These are phyloP conservation scores for Origma solitaria DNA, from an alignment of 2,113 vertebrate genomes.

Conservation along the genomic window DNA sequence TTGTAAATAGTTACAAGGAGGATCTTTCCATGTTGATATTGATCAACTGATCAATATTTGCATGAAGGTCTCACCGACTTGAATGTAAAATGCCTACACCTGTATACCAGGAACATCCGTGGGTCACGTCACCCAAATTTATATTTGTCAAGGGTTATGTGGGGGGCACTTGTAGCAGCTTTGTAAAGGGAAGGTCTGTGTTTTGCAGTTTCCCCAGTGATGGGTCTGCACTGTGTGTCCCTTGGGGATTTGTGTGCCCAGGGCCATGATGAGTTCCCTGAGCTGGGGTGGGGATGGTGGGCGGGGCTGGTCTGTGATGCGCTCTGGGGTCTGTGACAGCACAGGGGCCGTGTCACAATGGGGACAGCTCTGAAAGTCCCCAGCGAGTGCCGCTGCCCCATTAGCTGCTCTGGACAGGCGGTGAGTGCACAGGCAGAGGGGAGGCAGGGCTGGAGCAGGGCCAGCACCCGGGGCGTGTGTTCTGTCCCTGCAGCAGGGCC, in stretches of 20 bases:
- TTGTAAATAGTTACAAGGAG: neutral
- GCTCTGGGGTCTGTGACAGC: neutral
- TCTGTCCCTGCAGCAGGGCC: neutral
- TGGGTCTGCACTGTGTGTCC: no score
- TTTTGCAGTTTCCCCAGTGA: no score
- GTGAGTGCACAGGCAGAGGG: neutral
- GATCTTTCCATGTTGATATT: neutral
- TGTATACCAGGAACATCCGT: fast-evolving
- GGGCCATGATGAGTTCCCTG: no score
- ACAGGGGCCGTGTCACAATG: neutral
- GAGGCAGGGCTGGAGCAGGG: neutral
- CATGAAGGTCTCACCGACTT: no score
- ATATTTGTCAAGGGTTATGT: neutral
- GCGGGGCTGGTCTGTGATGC: no score
- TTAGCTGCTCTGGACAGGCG: neutral
- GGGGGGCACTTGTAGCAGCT: no score
- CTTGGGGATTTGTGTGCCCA: no score
- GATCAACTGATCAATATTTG: no score
- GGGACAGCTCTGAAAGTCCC: neutral
- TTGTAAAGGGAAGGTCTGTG: no score
- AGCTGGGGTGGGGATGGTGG: no score
- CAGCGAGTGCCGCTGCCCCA: neutral
- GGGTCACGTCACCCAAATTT: neutral
- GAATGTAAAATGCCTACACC: fast-evolving
- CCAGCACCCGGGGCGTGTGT: neutral